Base-by-base conservation (phyloP, 2,797 vertebrate genomes). In the Corythornis leucogaster region DNA sequence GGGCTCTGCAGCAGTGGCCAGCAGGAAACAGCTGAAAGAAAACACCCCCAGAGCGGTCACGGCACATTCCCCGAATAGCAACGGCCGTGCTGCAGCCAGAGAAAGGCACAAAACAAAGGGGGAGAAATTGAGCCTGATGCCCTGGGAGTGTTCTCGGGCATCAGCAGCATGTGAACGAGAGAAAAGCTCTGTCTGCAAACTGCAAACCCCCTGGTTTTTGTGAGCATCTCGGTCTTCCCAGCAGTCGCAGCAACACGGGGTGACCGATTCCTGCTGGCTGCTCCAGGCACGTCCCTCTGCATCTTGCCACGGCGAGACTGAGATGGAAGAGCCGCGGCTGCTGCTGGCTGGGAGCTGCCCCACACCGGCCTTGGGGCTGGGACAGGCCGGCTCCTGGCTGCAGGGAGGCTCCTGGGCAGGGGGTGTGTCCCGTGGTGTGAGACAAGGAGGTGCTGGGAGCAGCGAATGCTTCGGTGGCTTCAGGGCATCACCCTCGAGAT, bases 1-100 rank as follows among this genome's bases (percentile, higher is more conserved):
- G 13, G 1, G 58, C 4, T 1, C 7, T 19, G 80, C 69, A 81
- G 81, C 70, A 50, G 38, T 6, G 74, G 78, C 76, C 81, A 89
- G 68, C 75, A 74, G 91, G 92, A 89, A 90, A 70, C 24, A 53
- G 84, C 78, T 55, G 84, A 89, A 81, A 69, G 55, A 73, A 89
- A 95, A 93, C 86, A 69, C 31, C 75, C 75, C 81, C 35, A 15
- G 28, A 90, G 89, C 2, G 0, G 80, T 61, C 79, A 74, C 6
- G 1, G 64, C 76, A 58, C 89, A 71, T 95, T 96, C 75, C 90
- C 80, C 73, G 70, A 31, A 92, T 54, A 83, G 73, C 84, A 87
- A 26, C 0, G 1, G 48, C 70, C 12, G 2, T 84, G 59, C 73
- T 53, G 59, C 0, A 2, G 73, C 57, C 58, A 80, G 53, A 73